A percentile compares a stretch with the other conserved stretches of the same genome.
These are phyloP conservation scores for Ectropis grisescens DNA, from an alignment of 1,140 invertebrate species.

Conservation along the genomic window DNA sequence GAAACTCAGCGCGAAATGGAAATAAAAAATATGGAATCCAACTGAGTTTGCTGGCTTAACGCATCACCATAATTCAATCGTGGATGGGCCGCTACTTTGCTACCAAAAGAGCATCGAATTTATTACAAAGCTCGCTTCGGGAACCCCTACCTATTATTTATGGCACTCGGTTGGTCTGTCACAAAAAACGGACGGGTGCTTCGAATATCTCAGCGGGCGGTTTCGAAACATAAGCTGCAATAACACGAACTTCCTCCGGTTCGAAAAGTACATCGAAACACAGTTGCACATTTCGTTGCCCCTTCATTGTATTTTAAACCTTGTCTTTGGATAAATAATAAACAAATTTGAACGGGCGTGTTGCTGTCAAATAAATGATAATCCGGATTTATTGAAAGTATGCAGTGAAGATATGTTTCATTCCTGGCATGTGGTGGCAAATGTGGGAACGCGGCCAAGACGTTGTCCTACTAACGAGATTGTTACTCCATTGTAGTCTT, in stretches of 20 bases:
- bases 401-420: conserved; percentile 46
- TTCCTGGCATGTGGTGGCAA: conserved; percentile 58
- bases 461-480: conserved; percentile 53
- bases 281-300: conserved; percentile 19
- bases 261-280: conserved; percentile 26
- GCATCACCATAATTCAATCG: conserved; percentile 67
- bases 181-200: conserved; percentile 64
- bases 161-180: conserved; percentile 65
- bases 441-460: conserved; percentile 67
- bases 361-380: conserved; percentile 44
- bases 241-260: conserved; percentile 61
- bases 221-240: conserved; percentile 62
- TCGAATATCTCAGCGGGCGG: conserved; percentile 64
- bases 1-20: conserved; percentile 45
- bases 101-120: conserved; percentile 67
- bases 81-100: conserved; percentile 41
- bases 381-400: conserved; percentile 64
- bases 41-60: conserved; percentile 56
- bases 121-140: conserved; percentile 59
- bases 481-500: conserved; percentile 58
- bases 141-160: conserved; percentile 68
- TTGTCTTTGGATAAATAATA: conserved; percentile 23
- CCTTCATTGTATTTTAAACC: conserved; percentile 24
- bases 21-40: conserved; percentile 51
- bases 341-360: conserved; percentile 30